These are phyloP conservation scores for Trachymyrmex septentrionalis DNA, from an alignment of 1,140 invertebrate species.

Conservation along the genomic window DNA sequence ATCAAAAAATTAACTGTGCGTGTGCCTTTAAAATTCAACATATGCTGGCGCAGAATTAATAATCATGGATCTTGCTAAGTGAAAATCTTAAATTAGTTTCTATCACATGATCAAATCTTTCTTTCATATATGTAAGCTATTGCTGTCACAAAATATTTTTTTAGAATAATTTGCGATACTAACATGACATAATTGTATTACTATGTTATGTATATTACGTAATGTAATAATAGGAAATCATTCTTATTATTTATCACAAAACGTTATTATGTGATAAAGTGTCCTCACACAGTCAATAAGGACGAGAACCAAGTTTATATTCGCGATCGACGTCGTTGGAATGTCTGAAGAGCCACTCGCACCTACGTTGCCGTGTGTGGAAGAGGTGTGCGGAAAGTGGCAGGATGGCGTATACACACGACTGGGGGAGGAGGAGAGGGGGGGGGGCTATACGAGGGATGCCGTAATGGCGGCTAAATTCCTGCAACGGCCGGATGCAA, in stretches of 20 bases:
- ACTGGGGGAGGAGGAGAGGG: neutral
- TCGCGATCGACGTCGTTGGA: neutral
- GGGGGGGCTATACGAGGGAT: slow-evolving; percentile 21
- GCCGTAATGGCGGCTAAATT: slow-evolving; percentile 83
- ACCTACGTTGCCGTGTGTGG: neutral
- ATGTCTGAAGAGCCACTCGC: slow-evolving; percentile 10
- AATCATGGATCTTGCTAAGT: neutral
- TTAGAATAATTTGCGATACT: neutral
- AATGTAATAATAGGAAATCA: neutral
- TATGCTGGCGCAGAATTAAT: neutral
- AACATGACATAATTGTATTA: neutral
- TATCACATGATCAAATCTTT: neutral
- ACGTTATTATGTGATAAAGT: neutral
- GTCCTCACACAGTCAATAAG: neutral
- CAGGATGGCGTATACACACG: slow-evolving; percentile 7
- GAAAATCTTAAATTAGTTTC: neutral
- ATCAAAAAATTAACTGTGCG: too few relatives aligned
- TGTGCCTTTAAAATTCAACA: too few relatives aligned
- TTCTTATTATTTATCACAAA: slow-evolving; percentile 25
- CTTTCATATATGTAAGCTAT: neutral
- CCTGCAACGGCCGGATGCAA: slow-evolving; percentile 84
- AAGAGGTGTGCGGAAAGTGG: neutral
- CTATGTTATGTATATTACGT: neutral
- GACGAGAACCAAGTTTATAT: slow-evolving; percentile 6
- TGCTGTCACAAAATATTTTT: neutral